Base-by-base conservation (phyloP, 2,113 vertebrate genomes). In the Bostrychus sinensis region DNA sequence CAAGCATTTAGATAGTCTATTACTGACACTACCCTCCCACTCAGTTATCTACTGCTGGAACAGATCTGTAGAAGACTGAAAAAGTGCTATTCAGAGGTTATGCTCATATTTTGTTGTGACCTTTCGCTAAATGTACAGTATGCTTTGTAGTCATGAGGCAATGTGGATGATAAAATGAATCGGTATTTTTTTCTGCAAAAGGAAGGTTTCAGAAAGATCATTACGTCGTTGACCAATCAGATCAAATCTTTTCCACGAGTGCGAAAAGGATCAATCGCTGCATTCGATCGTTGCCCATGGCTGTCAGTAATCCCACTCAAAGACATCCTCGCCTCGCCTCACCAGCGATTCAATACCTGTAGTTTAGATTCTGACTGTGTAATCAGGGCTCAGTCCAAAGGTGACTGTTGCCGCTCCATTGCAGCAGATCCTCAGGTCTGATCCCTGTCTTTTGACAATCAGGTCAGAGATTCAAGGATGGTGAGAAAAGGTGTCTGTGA, bases 1-100 rank as follows among this genome's bases (percentile, higher is more conserved):
- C 38, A 38, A 32, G 23, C 26, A 66, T 62, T 73, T 46, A 53
- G 23, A 60, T 8, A 39, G 2, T 46, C 34, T 56, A 1, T 38
- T 38, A 34, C 25, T 14, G 26, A n/a, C 45, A 13, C 7, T 7
- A 20, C 37, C 34, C 43, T 42, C 39, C 62, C 56, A 32, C 36
- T 59, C 34, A 55, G 14, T 12, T 34, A 20, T 45, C 7, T 30
- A 30, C 28, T 23, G 5, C 30, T 60, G 23, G 17, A n/a, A 22
- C n/a, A 32, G 46, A 53, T 30, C 28, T 4, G 28, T 30, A 32
- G 3, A 32, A 8, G 53, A 12, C 36, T 68, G 25, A 32, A 48
- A 32, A 32, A 8, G 30, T 7, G 8, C 5, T 32, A 32, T 32
- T 1, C 5, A 8, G 30, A 32, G 30, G 30, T 32, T 32, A 32